phyloP scores from a whole-genome alignment of 2,888 invertebrate genomes.

The Argyresthia albistria region DNA sequence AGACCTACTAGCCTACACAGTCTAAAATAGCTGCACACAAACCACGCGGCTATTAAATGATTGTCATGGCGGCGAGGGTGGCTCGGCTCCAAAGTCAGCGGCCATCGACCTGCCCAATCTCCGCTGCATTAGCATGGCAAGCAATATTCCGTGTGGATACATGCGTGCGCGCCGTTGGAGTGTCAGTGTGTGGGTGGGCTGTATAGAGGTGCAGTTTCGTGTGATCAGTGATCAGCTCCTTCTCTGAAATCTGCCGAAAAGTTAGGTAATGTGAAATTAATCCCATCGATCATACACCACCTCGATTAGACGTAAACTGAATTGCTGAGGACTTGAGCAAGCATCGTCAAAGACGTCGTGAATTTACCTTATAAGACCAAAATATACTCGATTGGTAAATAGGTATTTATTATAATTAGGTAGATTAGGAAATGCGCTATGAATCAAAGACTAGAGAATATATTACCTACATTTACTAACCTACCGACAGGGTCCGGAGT shows the following conservation, averaged over 20 bases:
- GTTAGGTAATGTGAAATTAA: too few species aligned
- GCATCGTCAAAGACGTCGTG: too few species aligned
- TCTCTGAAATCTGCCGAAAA: background rate
- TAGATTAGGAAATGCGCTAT: too few species aligned
- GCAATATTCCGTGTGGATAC: slow-evolving; percentile 52
- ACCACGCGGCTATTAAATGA: slow-evolving; percentile 13
- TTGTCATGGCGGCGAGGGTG: slow-evolving; percentile 52
- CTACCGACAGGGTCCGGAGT: too few species aligned
- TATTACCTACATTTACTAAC: too few species aligned
- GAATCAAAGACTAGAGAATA: too few species aligned
- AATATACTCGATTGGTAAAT: too few species aligned
- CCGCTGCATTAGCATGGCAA: slow-evolving; percentile 71
- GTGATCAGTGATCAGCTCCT: background rate
- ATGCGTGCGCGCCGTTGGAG: slow-evolving; percentile 23
- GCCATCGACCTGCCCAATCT: slow-evolving; percentile 73
- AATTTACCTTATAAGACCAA: too few species aligned
- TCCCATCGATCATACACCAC: too few species aligned
- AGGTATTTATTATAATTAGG: too few species aligned
- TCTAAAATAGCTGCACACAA: background rate
- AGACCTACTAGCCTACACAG: background rate
- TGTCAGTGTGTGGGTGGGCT: slow-evolving; percentile 15
- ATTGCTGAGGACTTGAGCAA: too few species aligned
- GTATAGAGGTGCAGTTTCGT: background rate
- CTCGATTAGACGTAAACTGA: too few species aligned
- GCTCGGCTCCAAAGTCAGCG: slow-evolving; percentile 41